A percentile compares a stretch with the other conserved stretches of the same genome.
Conservation (phyloP, 2,113 vertebrate genomes). For the Azemiops feae region DNA sequence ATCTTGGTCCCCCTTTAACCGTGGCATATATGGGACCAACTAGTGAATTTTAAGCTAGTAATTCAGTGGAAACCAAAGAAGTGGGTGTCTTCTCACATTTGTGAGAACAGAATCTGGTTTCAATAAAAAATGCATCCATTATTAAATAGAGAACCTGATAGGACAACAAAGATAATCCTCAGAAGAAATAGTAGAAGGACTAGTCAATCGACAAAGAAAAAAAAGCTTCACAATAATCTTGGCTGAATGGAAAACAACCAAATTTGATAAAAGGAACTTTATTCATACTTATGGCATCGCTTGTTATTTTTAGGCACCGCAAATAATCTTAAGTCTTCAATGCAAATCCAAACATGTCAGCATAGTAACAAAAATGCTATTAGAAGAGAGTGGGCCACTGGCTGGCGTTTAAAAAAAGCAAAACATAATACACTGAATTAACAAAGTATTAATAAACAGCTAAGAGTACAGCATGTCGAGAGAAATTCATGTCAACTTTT, state of each 20-base stretch:
- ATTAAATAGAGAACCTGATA: background rate
- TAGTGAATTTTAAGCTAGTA: background rate
- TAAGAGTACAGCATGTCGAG: background rate
- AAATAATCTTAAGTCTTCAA: slow-evolving; percentile 31
- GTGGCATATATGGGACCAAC: background rate
- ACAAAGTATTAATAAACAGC: background rate
- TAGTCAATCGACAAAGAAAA: background rate
- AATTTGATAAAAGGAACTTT: background rate
- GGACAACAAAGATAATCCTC: background rate
- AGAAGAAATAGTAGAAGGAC: background rate
- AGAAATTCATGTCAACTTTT: background rate
- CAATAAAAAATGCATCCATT: background rate
- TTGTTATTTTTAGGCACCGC: slow-evolving; percentile 16
- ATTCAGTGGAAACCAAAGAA: background rate
- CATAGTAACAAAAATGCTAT: slow-evolving; percentile 48
- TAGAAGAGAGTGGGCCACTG: slow-evolving; percentile 57
- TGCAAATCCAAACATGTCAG: slow-evolving; percentile 54
- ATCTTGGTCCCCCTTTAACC: background rate
- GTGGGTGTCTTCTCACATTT: background rate
- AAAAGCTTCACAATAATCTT: background rate
- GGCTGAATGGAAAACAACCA: background rate
- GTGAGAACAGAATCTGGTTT: background rate
- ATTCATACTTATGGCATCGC: slow-evolving; percentile 4
- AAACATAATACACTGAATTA: slow-evolving; percentile 35
- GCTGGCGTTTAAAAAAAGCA: slow-evolving; percentile 65